Base-by-base conservation (phyloP, 2,113 vertebrate genomes). In the Haemorhous mexicanus region DNA sequence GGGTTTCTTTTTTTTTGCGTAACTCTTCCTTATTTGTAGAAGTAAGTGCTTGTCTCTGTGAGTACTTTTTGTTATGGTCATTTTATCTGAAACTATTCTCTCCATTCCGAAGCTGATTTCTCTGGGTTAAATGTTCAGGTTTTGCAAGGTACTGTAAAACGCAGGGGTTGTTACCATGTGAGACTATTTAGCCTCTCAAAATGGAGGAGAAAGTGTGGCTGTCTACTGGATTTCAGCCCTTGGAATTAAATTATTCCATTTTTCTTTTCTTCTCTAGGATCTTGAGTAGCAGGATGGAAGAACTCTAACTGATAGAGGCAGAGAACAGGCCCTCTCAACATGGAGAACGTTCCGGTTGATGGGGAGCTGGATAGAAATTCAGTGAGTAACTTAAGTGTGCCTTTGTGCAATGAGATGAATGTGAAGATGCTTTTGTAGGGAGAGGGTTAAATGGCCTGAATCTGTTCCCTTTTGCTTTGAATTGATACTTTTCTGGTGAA, bases 331-430 rank as follows among this genome's bases (percentile, higher is more conserved):
- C 88, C 70, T 96, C 96, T 94, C 97, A 97, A 89, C 90, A 98
- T 98, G 98, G 98, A 98, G 90, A 85, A 91, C 2, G 1, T 87
- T 90, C 89, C 72, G 2, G 53, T 74, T 93, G 98, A 98, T 30
- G 96, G 94, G 93, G 98, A 98, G 46, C 84, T 95, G 78, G 98
- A 98, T 50, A 97, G 92, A 96, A 96, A 91, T 96, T 97, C 61
- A 93, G 98, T 98, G 87, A 98, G 98, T 98, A 96, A 62, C 87
- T 95, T 61, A 68, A 86, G 61, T 49, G 24, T 44, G 52, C 15
- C 20, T 52, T 84, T n/a, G 12, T 56, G 22, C 82, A 37, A 50
- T 66, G 28, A 87, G 50, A 61, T 43, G 30, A 59, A 89, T 4
- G 9, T 56, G 52, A 84, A 74, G 24, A 26, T 78, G 9, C 5